Percentiles rank a stretch among this genome's conserved stretches.
Conservation (phyloP, 2,797 vertebrate genomes). For the Clarias pachynema region DNA sequence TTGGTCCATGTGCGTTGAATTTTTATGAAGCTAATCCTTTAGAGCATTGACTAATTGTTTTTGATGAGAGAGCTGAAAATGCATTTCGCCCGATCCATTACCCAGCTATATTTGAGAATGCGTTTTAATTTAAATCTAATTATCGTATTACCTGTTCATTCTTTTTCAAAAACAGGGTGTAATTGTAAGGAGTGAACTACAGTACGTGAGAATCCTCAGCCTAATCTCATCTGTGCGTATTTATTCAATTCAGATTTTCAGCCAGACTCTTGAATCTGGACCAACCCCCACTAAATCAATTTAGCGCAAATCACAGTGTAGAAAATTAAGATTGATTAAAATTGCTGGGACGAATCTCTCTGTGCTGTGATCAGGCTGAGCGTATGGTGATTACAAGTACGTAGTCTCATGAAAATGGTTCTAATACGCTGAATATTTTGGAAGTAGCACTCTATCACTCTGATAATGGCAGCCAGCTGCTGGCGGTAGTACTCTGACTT, state of each 20-base stretch:
- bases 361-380: slow-evolving; percentile 54
- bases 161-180: slow-evolving; percentile 52
- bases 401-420: background rate
- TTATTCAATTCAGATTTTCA: slow-evolving; percentile 59
- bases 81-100: slow-evolving; percentile 61
- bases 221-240: slow-evolving; percentile 30
- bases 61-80: slow-evolving; percentile 25
- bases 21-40: slow-evolving; percentile 32
- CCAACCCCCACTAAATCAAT: slow-evolving; percentile 56
- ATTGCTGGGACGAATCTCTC: slow-evolving; percentile 58
- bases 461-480: slow-evolving; percentile 47
- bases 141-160: slow-evolving; percentile 61
- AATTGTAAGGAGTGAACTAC: slow-evolving; percentile 64
- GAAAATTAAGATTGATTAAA: slow-evolving; percentile 58
- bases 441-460: slow-evolving; percentile 24
- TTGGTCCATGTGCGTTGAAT: slow-evolving; percentile 26
- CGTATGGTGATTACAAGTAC: slow-evolving; percentile 50
- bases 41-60: slow-evolving; percentile 1
- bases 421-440: background rate
- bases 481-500: slow-evolving; percentile 22
- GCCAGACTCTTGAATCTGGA: slow-evolving; percentile 24
- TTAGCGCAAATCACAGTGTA: slow-evolving; percentile 32
- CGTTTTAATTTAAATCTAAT: slow-evolving; percentile 71
- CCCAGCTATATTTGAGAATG: slow-evolving; percentile 58
- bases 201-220: slow-evolving; percentile 33